Evolutionary conservation across 2,888 invertebrate genomes (phyloP).

Genomic region (Plagodis pulveraria): DNA sequence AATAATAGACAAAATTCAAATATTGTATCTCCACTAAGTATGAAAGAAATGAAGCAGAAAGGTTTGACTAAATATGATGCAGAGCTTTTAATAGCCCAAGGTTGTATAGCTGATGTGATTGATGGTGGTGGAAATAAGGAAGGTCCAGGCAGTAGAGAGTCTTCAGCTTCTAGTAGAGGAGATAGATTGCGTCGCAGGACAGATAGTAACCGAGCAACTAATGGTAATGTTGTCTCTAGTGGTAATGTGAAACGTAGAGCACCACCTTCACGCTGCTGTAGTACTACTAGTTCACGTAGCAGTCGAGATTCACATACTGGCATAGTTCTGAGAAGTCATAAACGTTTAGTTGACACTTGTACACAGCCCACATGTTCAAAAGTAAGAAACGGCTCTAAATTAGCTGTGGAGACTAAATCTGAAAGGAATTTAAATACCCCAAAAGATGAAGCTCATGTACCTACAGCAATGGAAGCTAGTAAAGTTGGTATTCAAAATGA

Average conservation of each 20-base stretch:
- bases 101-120: constrained; percentile 89
- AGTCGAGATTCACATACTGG: constrained; percentile 79
- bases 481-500: constrained; percentile 56
- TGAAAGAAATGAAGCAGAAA: constrained; percentile 93
- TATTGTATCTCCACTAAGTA: constrained; percentile 89
- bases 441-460: constrained; percentile 63
- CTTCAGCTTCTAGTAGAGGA: constrained; percentile 73
- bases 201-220: constrained; percentile 61
- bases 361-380: constrained; percentile 60
- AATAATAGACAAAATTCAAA: constrained; percentile 72
- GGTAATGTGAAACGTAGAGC: constrained; percentile 56
- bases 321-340: constrained; percentile 87
- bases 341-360: constrained; percentile 76
- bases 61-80: constrained; percentile 95
- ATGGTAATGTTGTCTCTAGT: constrained; percentile 63
- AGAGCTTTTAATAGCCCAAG: constrained; percentile 93
- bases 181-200: constrained; percentile 66
- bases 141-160: constrained; percentile 72
- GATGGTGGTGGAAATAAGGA: constrained; percentile 70
- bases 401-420: constrained; percentile 56
- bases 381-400: constrained; percentile 59
- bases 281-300: constrained; percentile 79
- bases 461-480: constrained; percentile 54
- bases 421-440: constrained; percentile 60
- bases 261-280: constrained; percentile 71